These are phyloP conservation scores for Phoxinus phoxinus DNA, from an alignment of 2,113 vertebrate species.

Conservation along the genomic window DNA sequence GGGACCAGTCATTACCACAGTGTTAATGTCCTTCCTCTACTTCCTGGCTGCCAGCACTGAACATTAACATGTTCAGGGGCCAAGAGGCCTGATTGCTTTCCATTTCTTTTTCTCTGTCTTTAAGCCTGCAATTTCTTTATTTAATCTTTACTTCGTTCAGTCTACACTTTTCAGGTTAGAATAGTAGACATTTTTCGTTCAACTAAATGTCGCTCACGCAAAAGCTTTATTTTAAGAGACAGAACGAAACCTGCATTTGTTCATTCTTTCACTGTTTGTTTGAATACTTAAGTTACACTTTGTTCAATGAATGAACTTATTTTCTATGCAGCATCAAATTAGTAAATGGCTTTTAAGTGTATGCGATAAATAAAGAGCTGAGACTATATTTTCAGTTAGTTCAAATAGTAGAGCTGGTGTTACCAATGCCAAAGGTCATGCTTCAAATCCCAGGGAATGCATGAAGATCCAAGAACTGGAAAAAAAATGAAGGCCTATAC, in stretches of 20 bases:
- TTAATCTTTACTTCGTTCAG: not conserved
- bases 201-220: too few relatives aligned
- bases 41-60: slow-evolving; percentile 42
- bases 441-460: too few relatives aligned
- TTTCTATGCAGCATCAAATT: not conserved
- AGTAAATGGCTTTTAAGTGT: not conserved
- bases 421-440: too few relatives aligned
- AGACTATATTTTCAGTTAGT: not conserved
- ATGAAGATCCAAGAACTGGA: too few relatives aligned
- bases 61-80: slow-evolving; percentile 55
- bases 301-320: not conserved
- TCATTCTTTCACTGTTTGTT: too few relatives aligned
- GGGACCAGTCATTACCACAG: slow-evolving; percentile 72
- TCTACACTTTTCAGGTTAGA: not conserved
- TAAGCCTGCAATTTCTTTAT: not conserved
- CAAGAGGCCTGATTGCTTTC: slow-evolving; percentile 44
- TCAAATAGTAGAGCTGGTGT: too few relatives aligned
- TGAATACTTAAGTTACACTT: too few relatives aligned
- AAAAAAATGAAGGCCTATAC: too few relatives aligned
- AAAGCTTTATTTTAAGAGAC: too few relatives aligned
- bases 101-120: not conserved
- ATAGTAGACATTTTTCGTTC: too few relatives aligned
- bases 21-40: slow-evolving; percentile 68
- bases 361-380: not conserved
- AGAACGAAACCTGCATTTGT: too few relatives aligned